Evolutionary conservation across 2,888 invertebrate genomes (phyloP), one percentile per base, ranked within the genome.

Genomic region (Alviniconcha strummeri): DNA sequence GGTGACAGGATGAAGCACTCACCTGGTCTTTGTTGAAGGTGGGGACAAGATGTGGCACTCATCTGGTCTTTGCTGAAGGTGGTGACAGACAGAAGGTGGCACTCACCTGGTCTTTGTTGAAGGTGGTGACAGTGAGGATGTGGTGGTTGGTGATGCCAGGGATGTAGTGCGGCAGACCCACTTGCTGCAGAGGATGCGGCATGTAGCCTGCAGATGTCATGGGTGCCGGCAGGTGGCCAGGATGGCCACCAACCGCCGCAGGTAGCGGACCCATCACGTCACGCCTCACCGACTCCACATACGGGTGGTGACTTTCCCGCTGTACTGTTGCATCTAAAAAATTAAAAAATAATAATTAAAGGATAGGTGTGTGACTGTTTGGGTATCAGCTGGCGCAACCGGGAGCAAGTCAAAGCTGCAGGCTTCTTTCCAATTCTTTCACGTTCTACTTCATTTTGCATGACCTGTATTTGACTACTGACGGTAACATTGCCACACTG

Each of bases 61-160:
- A 36, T 3, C 36, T 36, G 36, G 36, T 36, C 36, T 36, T 36
- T 36, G 36, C 3, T 36, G 36, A 36, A 36, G 36, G 36, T 3
- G 3, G 36, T 36, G 36, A 36, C 36, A 36, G 36, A 36, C 36
- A 36, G 36, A 3, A 36, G 0, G 36, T 36, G 36, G 36, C 36
- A 36, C 36, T 83, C 87, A 93, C 93, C 91, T 93, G 93, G 85
- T 98, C 98, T 94, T 97, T 98, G 87, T 94, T 96, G 91, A 99
- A 98, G 94, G 96, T 96, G 90, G 96, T 96, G 0, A 98, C 98
- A 1, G 96, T 96, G 0, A 99, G 94, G 86, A 99, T 95, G 93
- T 97, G 97, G 93, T 97, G 97, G 5, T 97, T 96, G 52, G 91
- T 90, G 55, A 92, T 88, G 2, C 92, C 91, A 0, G 90, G 88